Conservation (phyloP, 1,140 invertebrate genomes). For the Pseudomyrmex dendroicus region DNA sequence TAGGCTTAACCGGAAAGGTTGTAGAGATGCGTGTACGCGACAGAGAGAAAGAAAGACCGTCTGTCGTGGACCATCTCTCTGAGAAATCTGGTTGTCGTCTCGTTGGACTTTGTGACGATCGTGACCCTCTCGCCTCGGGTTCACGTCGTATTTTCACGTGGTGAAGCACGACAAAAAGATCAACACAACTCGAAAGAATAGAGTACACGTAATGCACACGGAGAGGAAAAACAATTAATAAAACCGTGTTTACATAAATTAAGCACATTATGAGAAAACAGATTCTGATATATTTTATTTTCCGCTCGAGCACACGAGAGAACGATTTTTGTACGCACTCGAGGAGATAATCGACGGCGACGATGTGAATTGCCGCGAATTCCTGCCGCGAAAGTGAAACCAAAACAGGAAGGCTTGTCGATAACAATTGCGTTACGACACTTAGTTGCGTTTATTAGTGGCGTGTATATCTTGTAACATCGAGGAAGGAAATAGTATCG, state of each 20-base stretch:
- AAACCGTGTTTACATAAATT: neutral
- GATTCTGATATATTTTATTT: neutral
- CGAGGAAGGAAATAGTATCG: conserved; percentile 45
- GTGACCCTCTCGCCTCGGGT: conserved; percentile 25
- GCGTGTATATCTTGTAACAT: conserved; percentile 7
- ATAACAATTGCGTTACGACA: conserved; percentile 47
- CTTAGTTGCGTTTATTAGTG: conserved; percentile 3
- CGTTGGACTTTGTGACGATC: neutral
- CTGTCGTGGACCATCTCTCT: neutral
- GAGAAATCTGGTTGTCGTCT: conserved; percentile 3
- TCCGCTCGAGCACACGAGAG: neutral
- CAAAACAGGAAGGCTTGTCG: conserved; percentile 26
- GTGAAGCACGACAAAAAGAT: too few relatives aligned
- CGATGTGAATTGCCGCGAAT: conserved; percentile 12
- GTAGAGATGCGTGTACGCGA: neutral
- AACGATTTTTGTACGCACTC: neutral
- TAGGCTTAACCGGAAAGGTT: conserved; percentile 4
- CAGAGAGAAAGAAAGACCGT: neutral
- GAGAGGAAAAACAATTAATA: neutral
- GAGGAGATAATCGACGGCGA: conserved; percentile 9
- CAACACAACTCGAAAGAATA: too few relatives aligned
- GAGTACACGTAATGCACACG: neutral
- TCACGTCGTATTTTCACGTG: conserved; percentile 23
- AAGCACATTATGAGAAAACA: neutral
- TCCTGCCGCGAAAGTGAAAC: conserved; percentile 49